phyloP scores from a whole-genome alignment of 2,888 invertebrate genomes.

The Metacarcinus magister region DNA sequence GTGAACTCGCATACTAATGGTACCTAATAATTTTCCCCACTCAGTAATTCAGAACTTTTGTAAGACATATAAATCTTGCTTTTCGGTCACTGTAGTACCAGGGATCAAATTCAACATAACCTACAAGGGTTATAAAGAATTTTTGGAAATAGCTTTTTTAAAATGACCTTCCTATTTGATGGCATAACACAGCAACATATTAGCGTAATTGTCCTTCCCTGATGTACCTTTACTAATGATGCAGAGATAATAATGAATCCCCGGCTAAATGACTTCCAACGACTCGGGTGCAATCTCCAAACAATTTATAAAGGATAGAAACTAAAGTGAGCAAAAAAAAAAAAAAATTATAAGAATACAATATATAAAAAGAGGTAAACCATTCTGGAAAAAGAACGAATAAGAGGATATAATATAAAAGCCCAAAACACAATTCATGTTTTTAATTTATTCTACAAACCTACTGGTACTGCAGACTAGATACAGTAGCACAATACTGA shows the following conservation, averaged over 20 bases:
- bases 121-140: too few relatives aligned
- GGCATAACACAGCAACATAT: neutral
- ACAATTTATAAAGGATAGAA: neutral
- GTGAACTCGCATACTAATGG: too few relatives aligned
- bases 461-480: constrained; percentile 38
- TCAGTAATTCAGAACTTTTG: too few relatives aligned
- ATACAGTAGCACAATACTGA: constrained; percentile 37
- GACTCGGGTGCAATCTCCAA: neutral
- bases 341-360: neutral
- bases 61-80: too few relatives aligned
- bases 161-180: neutral
- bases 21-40: too few relatives aligned
- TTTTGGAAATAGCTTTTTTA: neutral
- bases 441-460: constrained; percentile 37
- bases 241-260: neutral
- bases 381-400: neutral
- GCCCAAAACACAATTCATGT: neutral
- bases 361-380: neutral
- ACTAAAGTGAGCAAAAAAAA: neutral
- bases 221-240: neutral
- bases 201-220: neutral
- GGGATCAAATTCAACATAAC: too few relatives aligned
- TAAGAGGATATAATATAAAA: neutral
- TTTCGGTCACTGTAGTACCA: too few relatives aligned
- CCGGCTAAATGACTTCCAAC: neutral